phyloP scores from a whole-genome alignment of 2,797 vertebrate species.

The Phalanger gymnotis region DNA sequence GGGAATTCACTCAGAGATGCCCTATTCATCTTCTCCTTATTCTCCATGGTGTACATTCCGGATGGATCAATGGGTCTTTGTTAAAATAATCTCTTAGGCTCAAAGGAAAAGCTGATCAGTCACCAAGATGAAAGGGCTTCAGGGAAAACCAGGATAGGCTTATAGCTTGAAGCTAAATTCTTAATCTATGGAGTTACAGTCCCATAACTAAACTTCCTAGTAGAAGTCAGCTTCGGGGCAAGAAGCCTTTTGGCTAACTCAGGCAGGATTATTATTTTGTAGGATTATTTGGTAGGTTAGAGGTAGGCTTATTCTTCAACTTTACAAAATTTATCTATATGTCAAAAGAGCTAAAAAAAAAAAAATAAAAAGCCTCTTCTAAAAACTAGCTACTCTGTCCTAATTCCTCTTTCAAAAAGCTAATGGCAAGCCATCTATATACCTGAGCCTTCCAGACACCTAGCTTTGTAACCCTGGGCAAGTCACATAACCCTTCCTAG shows the following conservation, averaged over 20 bases:
- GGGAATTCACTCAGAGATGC: conserved; percentile 9
- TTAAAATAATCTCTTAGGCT: not conserved
- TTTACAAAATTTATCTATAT: conserved; percentile 29
- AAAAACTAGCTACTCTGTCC: conserved; percentile 10
- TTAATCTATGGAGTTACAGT: not conserved
- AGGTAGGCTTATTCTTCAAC: conserved; percentile 10
- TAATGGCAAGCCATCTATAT: not conserved
- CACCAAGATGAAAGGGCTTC: conserved; percentile 25
- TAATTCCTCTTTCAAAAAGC: not conserved
- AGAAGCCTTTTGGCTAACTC: not conserved
- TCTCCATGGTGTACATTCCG: not conserved
- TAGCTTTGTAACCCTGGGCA: not conserved
- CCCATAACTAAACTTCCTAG: not conserved
- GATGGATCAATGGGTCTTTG: not conserved
- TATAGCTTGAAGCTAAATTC: conserved; percentile 22
- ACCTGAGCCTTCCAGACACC: not conserved
- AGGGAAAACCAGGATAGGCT: conserved; percentile 6
- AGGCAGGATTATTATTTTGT: not conserved
- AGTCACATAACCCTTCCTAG: not conserved
- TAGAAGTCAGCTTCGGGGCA: conserved; percentile 12
- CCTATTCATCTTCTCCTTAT: conserved; percentile 11
- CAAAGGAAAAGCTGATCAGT: conserved; percentile 10
- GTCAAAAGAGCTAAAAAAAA: not conserved
- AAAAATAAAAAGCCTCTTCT: not conserved
- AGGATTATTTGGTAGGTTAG: not conserved